A percentile compares a stretch with the other conserved stretches of the same genome.
Evolutionary conservation across 1,140 invertebrate genomes (phyloP).

Genomic region (Drosophila kepulauana): DNA sequence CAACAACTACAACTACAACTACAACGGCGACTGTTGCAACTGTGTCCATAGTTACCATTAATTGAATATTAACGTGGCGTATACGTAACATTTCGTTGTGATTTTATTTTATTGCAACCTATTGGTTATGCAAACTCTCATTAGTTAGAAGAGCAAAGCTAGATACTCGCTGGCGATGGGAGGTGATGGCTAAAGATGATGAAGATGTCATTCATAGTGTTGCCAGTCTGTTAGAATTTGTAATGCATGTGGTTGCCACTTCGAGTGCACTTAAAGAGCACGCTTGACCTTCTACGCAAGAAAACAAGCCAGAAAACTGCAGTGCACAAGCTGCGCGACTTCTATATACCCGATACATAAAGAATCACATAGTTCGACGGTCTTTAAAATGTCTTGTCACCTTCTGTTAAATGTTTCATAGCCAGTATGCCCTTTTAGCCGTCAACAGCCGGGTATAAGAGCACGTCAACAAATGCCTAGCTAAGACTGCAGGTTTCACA

Average conservation of each 20-base stretch:
- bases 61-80: constrained; percentile 58
- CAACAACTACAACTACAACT: background rate
- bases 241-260: constrained; percentile 21
- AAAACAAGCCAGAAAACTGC: background rate
- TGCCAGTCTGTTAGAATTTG: constrained; percentile 18
- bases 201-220: constrained; percentile 3
- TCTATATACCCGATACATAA: background rate
- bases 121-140: background rate
- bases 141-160: constrained; percentile 7
- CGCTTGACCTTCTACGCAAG: constrained; percentile 58
- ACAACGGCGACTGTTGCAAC: constrained; percentile 34
- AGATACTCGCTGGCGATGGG: background rate
- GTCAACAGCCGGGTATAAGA: background rate
- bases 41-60: constrained; percentile 59
- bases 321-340: background rate
- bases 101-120: background rate
- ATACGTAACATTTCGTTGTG: constrained; percentile 39
- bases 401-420: no score
- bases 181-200: background rate
- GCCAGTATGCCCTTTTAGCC: background rate
- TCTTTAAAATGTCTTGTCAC: no score
- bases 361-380: no score
- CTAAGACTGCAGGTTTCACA: background rate
- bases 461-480: constrained; percentile 8
- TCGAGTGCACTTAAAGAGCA: constrained; percentile 54